A percentile compares a stretch with the other conserved stretches of the same genome.
These are phyloP conservation scores for Pollimyrus isidori DNA, from an alignment of 2,113 vertebrate genomes.

Conservation along the genomic window DNA sequence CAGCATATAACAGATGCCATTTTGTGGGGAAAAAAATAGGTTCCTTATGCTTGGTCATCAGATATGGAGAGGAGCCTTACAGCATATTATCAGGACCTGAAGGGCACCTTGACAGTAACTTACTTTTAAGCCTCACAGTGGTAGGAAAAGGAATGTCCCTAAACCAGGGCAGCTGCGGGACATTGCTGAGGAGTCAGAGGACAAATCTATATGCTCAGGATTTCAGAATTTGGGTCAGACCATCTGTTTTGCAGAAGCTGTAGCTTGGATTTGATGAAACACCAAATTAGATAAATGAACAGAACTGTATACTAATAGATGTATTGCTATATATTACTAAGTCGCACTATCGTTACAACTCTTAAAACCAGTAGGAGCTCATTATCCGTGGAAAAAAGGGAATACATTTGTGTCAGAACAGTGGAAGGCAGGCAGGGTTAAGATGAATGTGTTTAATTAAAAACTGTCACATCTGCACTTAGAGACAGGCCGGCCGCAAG, in stretches of 20 bases:
- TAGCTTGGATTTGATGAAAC: neutral
- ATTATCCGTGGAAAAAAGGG: slow-evolving; percentile 57
- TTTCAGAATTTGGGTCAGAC: neutral
- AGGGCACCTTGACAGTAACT: neutral
- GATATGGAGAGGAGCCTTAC: neutral
- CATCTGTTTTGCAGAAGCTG: neutral
- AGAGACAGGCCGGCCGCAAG: slow-evolving; percentile 48
- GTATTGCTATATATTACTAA: neutral
- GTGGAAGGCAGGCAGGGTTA: slow-evolving; percentile 42
- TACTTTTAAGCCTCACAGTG: neutral
- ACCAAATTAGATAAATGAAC: neutral
- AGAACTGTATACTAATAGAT: neutral
- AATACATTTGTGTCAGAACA: slow-evolving; percentile 62
- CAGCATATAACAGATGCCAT: neutral
- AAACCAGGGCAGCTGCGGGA: neutral
- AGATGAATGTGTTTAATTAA: slow-evolving; percentile 72
- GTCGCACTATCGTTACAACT: neutral
- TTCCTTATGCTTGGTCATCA: neutral
- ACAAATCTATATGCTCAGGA: neutral
- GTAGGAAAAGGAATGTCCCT: too few relatives aligned
- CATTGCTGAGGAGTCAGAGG: neutral
- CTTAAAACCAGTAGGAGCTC: slow-evolving; percentile 29
- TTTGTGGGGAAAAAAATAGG: neutral
- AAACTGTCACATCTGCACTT: slow-evolving; percentile 65
- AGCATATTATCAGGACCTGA: neutral